Evolutionary conservation across 2,113 vertebrate genomes (phyloP).

Genomic region (Hiodon tergisus): DNA sequence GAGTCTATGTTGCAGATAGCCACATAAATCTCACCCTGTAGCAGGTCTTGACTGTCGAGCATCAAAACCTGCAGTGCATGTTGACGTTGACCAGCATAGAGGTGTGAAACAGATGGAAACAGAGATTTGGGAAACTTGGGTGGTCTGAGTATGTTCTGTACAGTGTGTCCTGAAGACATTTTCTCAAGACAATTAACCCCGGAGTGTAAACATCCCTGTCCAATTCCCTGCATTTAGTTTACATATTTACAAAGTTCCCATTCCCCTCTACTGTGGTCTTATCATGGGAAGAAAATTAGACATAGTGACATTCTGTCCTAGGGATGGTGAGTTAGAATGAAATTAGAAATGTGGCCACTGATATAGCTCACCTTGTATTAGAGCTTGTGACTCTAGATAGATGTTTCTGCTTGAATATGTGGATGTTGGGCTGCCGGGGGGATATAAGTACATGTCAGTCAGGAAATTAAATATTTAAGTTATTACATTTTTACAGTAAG

Average conservation of each 20-base stretch:
- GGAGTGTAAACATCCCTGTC: neutral
- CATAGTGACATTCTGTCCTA: neutral
- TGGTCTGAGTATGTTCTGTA: too few relatives aligned
- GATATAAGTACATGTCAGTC: too few relatives aligned
- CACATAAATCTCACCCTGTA: constrained; percentile 92
- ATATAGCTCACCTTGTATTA: constrained; percentile 85
- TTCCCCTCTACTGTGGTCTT: neutral
- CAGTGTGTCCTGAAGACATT: neutral
- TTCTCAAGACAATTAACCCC: neutral
- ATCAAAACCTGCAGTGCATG: constrained; percentile 91
- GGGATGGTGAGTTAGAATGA: neutral
- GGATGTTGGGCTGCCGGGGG: constrained; percentile 78
- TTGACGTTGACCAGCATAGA: constrained; percentile 95
- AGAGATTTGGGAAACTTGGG: too few relatives aligned
- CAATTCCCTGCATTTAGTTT: neutral
- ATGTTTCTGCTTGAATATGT: constrained; percentile 95
- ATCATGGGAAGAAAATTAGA: neutral
- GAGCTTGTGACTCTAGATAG: constrained; percentile 94
- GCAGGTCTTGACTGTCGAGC: constrained; percentile 90
- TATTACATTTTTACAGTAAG: too few relatives aligned
- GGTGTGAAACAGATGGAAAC: constrained; percentile 71
- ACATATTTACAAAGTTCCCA: neutral
- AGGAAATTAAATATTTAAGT: too few relatives aligned
- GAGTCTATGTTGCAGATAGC: constrained; percentile 98
- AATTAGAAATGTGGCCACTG: neutral